phyloP scores from a whole-genome alignment of 2,797 vertebrate genomes.

The Pseudochirops cupreus region DNA sequence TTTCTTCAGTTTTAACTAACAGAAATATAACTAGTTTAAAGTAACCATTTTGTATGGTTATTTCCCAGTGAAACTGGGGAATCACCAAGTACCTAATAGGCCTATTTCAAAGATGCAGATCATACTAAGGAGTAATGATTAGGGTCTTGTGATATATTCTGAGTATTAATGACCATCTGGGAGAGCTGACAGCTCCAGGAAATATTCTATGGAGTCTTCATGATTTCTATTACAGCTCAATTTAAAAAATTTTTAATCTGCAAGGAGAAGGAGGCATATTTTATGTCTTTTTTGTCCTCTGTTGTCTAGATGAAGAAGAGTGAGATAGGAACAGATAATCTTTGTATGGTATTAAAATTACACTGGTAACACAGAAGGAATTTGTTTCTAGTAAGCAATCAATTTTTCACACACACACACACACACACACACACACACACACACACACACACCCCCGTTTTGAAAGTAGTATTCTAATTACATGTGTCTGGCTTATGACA shows the following conservation, averaged over 20 bases:
- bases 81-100: conserved; percentile 74
- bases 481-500: not conserved
- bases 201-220: conserved; percentile 71
- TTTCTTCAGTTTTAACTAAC: conserved; percentile 28
- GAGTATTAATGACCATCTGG: conserved; percentile 82
- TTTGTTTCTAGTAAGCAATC: conserved; percentile 47
- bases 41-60: conserved; percentile 54
- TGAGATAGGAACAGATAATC: conserved; percentile 57
- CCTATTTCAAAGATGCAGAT: conserved; percentile 77
- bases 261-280: conserved; percentile 70
- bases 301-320: conserved; percentile 60
- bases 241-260: conserved; percentile 82
- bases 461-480: conserved; percentile 12
- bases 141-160: conserved; percentile 79
- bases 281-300: not conserved
- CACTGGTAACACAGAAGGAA: conserved; percentile 57
- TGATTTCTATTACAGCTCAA: conserved; percentile 82
- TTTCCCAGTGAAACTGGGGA: conserved; percentile 58
- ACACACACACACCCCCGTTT: not conserved
- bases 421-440: no score
- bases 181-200: conserved; percentile 79
- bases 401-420: not conserved
- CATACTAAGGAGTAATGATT: conserved; percentile 78
- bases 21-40: conserved; percentile 26
- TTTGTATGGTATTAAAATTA: conserved; percentile 43